Percentiles rank a stretch among this genome's conserved stretches.
Evolutionary conservation across 2,888 invertebrate genomes (phyloP).

Genomic region (Abrostola tripartita): DNA sequence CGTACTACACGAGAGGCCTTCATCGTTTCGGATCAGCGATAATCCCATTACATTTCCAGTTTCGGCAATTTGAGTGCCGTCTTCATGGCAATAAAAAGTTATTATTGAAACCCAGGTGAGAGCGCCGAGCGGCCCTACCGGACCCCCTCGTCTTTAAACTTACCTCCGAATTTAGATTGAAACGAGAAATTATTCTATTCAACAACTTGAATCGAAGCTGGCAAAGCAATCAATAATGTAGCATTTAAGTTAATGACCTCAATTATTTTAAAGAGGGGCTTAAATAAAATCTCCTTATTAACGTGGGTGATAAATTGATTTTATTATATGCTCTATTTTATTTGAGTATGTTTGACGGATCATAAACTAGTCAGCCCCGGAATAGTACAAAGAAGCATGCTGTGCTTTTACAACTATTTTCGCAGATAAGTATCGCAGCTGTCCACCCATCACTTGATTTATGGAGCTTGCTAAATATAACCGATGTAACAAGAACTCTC

Average conservation of each 20-base stretch:
- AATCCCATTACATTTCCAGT: conserved; percentile 80
- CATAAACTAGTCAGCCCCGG: conserved; percentile 17
- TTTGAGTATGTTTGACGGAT: conserved; percentile 2
- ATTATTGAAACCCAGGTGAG: conserved; percentile 74
- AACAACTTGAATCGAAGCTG: conserved; percentile 28
- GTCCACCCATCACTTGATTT: conserved; percentile 77
- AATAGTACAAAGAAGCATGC: conserved; percentile 45
- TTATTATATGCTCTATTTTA: conserved; percentile 14
- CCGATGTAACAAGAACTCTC: conserved; percentile 53
- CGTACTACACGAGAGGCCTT: conserved; percentile 71
- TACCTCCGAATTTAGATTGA: conserved; percentile 36
- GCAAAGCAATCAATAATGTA: conserved; percentile 45
- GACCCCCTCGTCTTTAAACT: conserved; percentile 47
- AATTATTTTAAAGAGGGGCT: conserved; percentile 33
- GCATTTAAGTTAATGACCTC: conserved; percentile 42
- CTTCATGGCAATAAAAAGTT: conserved; percentile 76
- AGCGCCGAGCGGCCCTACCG: conserved; percentile 48
- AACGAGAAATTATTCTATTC: conserved; percentile 46
- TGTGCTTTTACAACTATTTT: conserved; percentile 65
- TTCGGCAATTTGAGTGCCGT: conserved; percentile 75
- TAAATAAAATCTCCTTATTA: conserved; percentile 13
- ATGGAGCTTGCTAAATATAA: conserved; percentile 63
- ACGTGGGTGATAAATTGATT: conserved; percentile 13
- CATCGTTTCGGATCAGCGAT: conserved; percentile 81
- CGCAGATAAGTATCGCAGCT: conserved; percentile 69